Evolutionary conservation across 2,797 vertebrate genomes (phyloP).

Genomic region (Centropyge bicolor): DNA sequence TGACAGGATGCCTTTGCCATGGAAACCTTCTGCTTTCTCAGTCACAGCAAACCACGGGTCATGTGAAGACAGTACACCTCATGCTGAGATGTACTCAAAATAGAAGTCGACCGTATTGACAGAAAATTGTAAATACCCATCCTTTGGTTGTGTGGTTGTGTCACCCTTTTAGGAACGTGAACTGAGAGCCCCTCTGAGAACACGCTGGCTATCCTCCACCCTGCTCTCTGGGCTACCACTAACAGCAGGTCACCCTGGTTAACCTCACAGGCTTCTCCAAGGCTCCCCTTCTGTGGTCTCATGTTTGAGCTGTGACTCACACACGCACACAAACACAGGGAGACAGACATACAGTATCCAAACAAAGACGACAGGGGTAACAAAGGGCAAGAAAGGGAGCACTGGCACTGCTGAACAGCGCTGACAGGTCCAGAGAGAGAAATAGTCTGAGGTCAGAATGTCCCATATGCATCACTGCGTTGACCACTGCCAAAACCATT

Average conservation of each 20-base stretch:
- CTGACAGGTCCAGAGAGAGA: slow-evolving; percentile 69
- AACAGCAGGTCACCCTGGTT: slow-evolving; percentile 61
- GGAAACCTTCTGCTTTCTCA: slow-evolving; percentile 27
- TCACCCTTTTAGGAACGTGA: slow-evolving; percentile 36
- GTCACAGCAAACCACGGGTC: slow-evolving; percentile 13
- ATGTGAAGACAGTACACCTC: slow-evolving; percentile 12
- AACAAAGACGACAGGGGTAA: slow-evolving; percentile 54
- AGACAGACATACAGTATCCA: slow-evolving; percentile 35
- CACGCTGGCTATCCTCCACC: slow-evolving; percentile 37
- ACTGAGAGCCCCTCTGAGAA: slow-evolving; percentile 27
- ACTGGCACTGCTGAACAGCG: slow-evolving; percentile 36
- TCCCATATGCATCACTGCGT: slow-evolving; percentile 62
- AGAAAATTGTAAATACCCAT: slow-evolving; percentile 3
- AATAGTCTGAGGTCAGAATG: slow-evolving; percentile 70
- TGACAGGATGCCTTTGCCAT: slow-evolving; percentile 21
- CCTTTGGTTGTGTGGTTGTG: slow-evolving; percentile 17
- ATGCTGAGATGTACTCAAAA: slow-evolving; percentile 10
- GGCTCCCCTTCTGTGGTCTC: slow-evolving; percentile 45
- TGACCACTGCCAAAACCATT: slow-evolving; percentile 67
- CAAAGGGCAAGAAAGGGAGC: slow-evolving; percentile 45
- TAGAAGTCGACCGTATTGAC: neutral
- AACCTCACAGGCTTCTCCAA: slow-evolving; percentile 47
- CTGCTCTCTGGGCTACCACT: slow-evolving; percentile 32
- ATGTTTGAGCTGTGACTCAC: slow-evolving; percentile 55
- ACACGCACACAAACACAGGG: slow-evolving; percentile 13